Evolutionary conservation across 2,113 vertebrate species (phyloP), one percentile per base, ranked within the genome.

Genomic region (Natator depressus): DNA sequence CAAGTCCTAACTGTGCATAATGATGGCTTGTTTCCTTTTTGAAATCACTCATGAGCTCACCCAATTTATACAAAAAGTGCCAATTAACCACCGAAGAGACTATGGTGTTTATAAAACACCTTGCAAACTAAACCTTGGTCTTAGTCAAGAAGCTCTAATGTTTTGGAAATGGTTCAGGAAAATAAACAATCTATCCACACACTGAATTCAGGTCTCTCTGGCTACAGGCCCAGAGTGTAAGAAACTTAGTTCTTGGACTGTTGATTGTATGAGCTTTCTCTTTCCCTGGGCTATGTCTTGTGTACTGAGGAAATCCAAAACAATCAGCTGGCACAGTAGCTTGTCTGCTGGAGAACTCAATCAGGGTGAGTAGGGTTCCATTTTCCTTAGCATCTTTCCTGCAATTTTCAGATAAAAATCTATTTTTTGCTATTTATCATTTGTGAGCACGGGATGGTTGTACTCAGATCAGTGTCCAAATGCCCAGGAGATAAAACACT

Each of bases 121-220:
- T 49, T 17, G 8, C 42, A 93, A 80, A 29, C 46, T 80, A 81
- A 69, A 46, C 81, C 27, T 87, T 85, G 54, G 35, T 84, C 4
- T 88, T 51, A 87, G 17, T 47, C 91, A 47, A 89, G 78, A 92
- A 88, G 46, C 38, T 51, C 54, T 80, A 25, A 13, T 57, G 72
- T 90, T 96, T 95, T 76, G 78, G 88, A 91, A 11, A 25, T 62
- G 79, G 31, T 14, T 59, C 72, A 93, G 19, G 62, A 49, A 94
- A 1, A 42, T 49, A 54, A 72, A 91, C 72, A 90, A 87, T 93
- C 59, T 89, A 42, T 85, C 76, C 92, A 94, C 62, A 82, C 72
- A 55, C 46, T 54, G 27, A 93, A 93, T 53, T 85, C 29, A 76
- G 47, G 13, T 22, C 47, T 95, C 81, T 85, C 17, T 78, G 31